Percentiles rank a stretch among this genome's conserved stretches.
These are phyloP conservation scores for Channa maculata DNA, from an alignment of 2,113 vertebrate genomes.

Conservation along the genomic window DNA sequence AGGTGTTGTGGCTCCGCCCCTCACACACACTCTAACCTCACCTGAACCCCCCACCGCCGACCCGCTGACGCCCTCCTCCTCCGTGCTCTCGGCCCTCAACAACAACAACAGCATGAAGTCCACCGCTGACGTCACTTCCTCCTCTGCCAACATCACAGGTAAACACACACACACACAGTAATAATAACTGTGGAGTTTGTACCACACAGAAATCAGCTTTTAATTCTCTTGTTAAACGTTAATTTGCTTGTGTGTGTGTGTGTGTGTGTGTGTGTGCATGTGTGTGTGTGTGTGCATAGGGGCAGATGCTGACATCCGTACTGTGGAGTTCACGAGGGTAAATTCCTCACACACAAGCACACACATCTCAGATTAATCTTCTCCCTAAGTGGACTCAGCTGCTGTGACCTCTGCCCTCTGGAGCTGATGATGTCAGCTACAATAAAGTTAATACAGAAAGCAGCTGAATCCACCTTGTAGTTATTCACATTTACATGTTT, in stretches of 20 bases:
- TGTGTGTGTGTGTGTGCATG: conserved; percentile 18
- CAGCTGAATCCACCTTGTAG: too few relatives aligned
- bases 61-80: neutral
- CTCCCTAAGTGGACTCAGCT: neutral
- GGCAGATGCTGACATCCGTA: conserved; percentile 82
- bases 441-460: too few relatives aligned
- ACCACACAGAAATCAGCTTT: neutral
- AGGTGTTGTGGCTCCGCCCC: conserved; percentile 69
- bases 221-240: neutral
- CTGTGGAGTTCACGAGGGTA: conserved; percentile 92
- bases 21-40: conserved; percentile 46
- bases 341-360: conserved; percentile 35
- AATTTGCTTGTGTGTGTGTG: neutral
- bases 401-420: neutral
- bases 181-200: too few relatives aligned
- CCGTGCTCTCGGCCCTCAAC: conserved; percentile 77
- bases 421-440: neutral
- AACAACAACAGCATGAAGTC: conserved; percentile 77
- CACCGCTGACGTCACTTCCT: conserved; percentile 75
- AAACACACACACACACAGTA: neutral
- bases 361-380: neutral
- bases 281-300: conserved; percentile 65
- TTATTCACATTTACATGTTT: too few relatives aligned
- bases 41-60: conserved; percentile 18
- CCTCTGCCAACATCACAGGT: conserved; percentile 36